A percentile compares a stretch with the other conserved stretches of the same genome.
phyloP scores from a whole-genome alignment of 2,797 vertebrate species.

The Synanceia verrucosa region DNA sequence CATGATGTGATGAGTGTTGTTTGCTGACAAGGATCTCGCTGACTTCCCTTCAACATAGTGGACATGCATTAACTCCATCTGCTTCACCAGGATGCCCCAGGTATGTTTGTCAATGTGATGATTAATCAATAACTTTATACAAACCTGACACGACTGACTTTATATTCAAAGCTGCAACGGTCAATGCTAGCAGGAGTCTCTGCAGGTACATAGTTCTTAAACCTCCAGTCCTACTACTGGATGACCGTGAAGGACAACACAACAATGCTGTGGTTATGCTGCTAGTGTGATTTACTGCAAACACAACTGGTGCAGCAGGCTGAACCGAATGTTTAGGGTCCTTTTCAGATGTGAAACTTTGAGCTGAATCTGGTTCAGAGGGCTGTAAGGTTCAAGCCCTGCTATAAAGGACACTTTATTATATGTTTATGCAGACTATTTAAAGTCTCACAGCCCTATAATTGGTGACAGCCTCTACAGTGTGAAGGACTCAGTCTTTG shows the following conservation, averaged over 20 bases:
- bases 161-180: background rate
- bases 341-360: background rate
- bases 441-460: slow-evolving; percentile 27
- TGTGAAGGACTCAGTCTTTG: slow-evolving; percentile 13
- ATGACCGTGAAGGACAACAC: too few relatives aligned
- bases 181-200: background rate
- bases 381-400: background rate
- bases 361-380: background rate
- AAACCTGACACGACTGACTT: background rate
- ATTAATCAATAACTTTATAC: slow-evolving; percentile 19
- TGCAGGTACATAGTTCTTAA: background rate
- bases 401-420: background rate
- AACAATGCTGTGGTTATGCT: too few relatives aligned
- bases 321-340: background rate
- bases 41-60: slow-evolving; percentile 27
- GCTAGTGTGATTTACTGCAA: slow-evolving; percentile 16
- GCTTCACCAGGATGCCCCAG: slow-evolving; percentile 1
- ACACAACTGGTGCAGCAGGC: background rate
- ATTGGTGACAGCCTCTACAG: slow-evolving; percentile 15
- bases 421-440: slow-evolving; percentile 31
- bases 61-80: slow-evolving; percentile 3
- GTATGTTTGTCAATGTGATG: slow-evolving; percentile 17
- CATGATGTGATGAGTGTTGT: slow-evolving; percentile 30
- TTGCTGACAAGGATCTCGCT: slow-evolving; percentile 32
- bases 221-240: too few relatives aligned